Evolutionary conservation across 2,888 invertebrate genomes (phyloP).

Genomic region (Plusia festucae): DNA sequence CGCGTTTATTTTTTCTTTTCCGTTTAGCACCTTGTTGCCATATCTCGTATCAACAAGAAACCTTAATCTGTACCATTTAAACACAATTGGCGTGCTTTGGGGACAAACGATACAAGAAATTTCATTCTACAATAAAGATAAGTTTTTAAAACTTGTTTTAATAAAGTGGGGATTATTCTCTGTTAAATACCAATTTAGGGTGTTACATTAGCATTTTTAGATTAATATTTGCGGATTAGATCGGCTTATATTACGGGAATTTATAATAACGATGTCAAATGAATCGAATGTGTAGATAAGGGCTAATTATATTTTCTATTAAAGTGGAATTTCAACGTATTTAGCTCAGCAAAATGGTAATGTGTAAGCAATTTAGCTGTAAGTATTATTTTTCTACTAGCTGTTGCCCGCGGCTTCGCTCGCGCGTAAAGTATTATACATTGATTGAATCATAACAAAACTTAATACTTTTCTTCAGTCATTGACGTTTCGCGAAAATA

Average conservation of each 20-base stretch:
- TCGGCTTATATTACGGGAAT: slow-evolving; percentile 8
- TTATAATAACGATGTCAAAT: slow-evolving; percentile 26
- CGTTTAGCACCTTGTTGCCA: slow-evolving; percentile 42
- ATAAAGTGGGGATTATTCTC: slow-evolving; percentile 24
- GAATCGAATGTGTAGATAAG: slow-evolving; percentile 30
- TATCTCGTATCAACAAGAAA: slow-evolving; percentile 44
- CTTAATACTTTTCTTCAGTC: no score
- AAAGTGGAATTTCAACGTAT: neutral
- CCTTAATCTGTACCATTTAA: slow-evolving; percentile 35
- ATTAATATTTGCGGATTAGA: slow-evolving; percentile 34
- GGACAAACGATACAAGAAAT: slow-evolving; percentile 19
- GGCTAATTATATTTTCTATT: slow-evolving; percentile 9
- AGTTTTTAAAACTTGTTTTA: slow-evolving; percentile 18
- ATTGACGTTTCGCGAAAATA: no score
- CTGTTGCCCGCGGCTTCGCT: no score
- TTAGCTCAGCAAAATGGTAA: neutral
- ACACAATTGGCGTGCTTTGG: slow-evolving; percentile 25
- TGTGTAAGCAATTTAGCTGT: neutral
- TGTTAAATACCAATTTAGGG: slow-evolving; percentile 40
- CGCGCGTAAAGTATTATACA: no score
- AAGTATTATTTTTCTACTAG: neutral
- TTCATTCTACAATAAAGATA: slow-evolving; percentile 22
- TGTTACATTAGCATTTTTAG: slow-evolving; percentile 52
- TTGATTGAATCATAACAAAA: no score
- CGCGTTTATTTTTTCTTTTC: slow-evolving; percentile 23